Percentiles rank a stretch among this genome's conserved stretches.
phyloP scores from a whole-genome alignment of 2,797 vertebrate species.

The Microtus obscurus region DNA sequence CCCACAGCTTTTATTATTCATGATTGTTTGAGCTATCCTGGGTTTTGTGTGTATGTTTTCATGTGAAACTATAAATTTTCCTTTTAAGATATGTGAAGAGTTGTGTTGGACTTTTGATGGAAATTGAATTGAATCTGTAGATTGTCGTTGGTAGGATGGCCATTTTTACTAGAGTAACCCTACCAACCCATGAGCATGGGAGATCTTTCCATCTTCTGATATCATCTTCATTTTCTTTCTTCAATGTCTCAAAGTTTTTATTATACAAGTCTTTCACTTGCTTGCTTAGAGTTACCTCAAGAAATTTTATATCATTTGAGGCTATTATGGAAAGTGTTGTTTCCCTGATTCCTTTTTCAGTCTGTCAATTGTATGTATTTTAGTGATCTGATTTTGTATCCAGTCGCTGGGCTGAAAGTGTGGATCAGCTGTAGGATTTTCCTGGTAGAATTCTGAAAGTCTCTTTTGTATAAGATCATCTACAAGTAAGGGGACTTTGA shows the following conservation, averaged over 20 bases:
- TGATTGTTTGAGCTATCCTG: background rate
- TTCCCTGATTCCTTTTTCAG: background rate
- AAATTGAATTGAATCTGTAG: background rate
- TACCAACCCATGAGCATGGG: background rate
- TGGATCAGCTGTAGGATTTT: background rate
- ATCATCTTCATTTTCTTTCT: background rate
- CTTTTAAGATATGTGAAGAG: background rate
- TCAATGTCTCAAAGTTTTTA: background rate
- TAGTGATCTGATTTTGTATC: background rate
- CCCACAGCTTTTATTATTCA: background rate
- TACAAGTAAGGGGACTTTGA: background rate
- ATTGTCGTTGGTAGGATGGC: background rate
- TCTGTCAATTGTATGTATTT: background rate
- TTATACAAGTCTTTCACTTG: background rate
- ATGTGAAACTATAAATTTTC: background rate
- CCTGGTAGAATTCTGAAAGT: background rate
- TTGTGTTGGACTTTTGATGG: background rate
- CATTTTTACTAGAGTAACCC: background rate
- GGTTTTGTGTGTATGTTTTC: background rate
- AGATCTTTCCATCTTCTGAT: background rate
- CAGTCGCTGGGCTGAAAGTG: background rate
- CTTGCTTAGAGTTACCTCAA: background rate
- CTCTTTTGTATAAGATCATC: background rate
- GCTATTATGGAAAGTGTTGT: background rate
- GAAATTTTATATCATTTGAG: background rate